Percentiles rank a stretch among this genome's conserved stretches.
Conservation (phyloP, 2,113 vertebrate genomes). For the Gnathonemus echidnorhynchus region DNA sequence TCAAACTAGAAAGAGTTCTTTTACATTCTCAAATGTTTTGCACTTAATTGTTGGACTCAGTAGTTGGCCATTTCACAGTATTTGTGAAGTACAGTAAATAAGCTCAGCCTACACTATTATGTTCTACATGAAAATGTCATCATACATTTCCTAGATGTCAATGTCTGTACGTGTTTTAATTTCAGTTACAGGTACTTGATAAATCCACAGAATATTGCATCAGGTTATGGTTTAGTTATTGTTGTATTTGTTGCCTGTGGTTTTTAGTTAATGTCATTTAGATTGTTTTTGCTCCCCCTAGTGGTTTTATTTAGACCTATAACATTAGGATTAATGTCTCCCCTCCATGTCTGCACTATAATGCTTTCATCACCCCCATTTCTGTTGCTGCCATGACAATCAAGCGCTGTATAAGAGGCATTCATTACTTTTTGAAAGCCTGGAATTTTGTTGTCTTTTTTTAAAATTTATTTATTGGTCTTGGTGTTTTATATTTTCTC, state of each 20-base stretch:
- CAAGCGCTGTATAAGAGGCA: constrained; percentile 26
- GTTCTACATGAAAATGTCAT: background rate
- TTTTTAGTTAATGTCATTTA: background rate
- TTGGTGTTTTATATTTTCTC: constrained; percentile 7
- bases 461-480: constrained; percentile 10
- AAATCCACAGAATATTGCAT: background rate
- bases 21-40: background rate
- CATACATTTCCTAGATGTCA: background rate
- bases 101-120: background rate
- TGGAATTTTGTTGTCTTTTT: background rate
- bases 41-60: background rate
- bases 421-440: constrained; percentile 21
- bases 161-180: background rate
- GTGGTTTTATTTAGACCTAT: background rate
- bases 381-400: constrained; percentile 41
- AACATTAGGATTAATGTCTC: background rate
- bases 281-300: background rate
- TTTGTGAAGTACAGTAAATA: background rate
- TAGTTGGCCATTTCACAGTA: background rate
- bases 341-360: background rate
- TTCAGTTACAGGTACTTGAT: background rate
- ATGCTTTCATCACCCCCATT: background rate
- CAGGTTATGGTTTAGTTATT: background rate
- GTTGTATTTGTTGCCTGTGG: background rate
- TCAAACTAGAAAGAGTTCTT: background rate